phyloP scores from a whole-genome alignment of 1,140 invertebrate genomes.

The Charaxes varanes region DNA sequence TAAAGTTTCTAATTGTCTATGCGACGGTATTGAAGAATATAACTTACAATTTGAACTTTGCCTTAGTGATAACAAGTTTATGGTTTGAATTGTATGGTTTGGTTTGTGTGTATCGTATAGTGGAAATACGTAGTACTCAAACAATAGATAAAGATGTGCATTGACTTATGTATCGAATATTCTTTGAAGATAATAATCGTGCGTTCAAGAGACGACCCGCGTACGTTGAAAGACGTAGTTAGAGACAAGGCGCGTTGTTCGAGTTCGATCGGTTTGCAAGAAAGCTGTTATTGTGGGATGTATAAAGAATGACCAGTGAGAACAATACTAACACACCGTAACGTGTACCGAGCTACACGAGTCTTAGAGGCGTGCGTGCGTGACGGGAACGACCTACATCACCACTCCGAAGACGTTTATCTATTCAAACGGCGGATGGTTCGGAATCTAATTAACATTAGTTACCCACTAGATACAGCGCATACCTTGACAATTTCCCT shows the following conservation, averaged over 20 bases:
- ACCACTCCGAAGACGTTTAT: conserved; percentile 27
- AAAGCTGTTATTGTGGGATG: conserved; percentile 23
- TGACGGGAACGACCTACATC: conserved; percentile 53
- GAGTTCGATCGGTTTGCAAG: conserved; percentile 19
- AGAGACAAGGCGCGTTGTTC: conserved; percentile 21
- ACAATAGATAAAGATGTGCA: no score
- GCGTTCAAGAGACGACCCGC: not conserved
- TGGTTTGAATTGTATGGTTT: no score
- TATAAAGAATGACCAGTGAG: conserved; percentile 26
- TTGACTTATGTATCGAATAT: not conserved
- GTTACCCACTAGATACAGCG: conserved; percentile 17
- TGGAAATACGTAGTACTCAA: no score
- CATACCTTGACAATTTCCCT: conserved; percentile 18
- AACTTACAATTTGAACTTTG: no score
- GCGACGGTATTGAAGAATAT: no score
- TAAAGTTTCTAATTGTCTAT: no score
- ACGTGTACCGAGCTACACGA: conserved; percentile 16
- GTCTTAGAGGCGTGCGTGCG: conserved; percentile 30
- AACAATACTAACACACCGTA: conserved; percentile 27
- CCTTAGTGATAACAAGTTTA: no score
- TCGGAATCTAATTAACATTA: conserved; percentile 34
- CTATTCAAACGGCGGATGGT: conserved; percentile 42
- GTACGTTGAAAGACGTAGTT: conserved; percentile 1
- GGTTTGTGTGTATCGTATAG: no score
- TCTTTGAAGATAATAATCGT: conserved; percentile 1